Evolutionary conservation across 2,113 vertebrate genomes (phyloP), one percentile per base, ranked within the genome.

Genomic region (Myodes glareolus): DNA sequence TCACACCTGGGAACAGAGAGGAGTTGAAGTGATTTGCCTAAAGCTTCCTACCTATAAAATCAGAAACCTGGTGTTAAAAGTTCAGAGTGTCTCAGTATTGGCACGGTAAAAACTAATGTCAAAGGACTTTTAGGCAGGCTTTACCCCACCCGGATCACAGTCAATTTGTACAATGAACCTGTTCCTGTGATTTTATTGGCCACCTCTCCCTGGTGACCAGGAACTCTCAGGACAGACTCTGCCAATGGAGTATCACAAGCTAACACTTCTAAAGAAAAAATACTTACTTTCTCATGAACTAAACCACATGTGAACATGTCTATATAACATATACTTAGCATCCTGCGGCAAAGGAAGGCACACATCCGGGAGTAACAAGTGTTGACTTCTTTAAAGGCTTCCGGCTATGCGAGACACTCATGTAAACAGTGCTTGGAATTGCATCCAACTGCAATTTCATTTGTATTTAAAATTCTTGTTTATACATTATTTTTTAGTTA

Each of bases 381-480:
- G 92, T 47, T 39, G 5, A 36, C 80, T 94, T 94, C 78, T 73
- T 95, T 90, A 94, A 92, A 92, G n/a, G 52, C 94, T 88, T 76
- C 73, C 61, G 91, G 63, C 68, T 90, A 93, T 61, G 61, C 94
- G 88, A 82, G 80, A 96, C 29, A 77, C 50, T 72, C 77, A 65
- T 50, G 19, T 77, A 86, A 90, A 88, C 23, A 96, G 70, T 33
- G 92, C 75, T 91, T 52, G 90, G 92, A 92, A 89, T 58, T 91
- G 23, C 67, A 92, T 7, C 67, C 76, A 87, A 92, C 65, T 78
- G 95, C 76, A 89, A 92, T 88, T 94, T 27, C 47, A 47, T 89
- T 86, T 95, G 90, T 88, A 93, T 89, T 95, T 97, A 29, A 96
- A 77, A 96, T 88, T 97, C 77, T 42, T 42, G 61, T 61, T 27